phyloP scores from a whole-genome alignment of 1,140 invertebrate genomes.

The Hylyphantes graminicola region DNA sequence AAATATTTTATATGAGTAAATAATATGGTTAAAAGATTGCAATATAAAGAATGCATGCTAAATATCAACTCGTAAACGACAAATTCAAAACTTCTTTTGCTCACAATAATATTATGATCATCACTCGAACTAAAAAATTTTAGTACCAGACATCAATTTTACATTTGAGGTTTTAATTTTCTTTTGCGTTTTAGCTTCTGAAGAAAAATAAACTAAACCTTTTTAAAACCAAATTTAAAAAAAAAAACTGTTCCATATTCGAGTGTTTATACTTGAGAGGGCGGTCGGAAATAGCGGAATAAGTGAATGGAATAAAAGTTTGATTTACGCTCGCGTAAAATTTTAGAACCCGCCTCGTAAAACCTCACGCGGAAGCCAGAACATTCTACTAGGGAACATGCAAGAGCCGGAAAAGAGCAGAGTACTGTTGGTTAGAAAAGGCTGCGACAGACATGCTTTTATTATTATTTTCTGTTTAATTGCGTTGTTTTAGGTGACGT shows the following conservation, averaged over 20 bases:
- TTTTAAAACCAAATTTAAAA: too few relatives aligned
- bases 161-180: slow-evolving; percentile 50
- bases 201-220: not conserved
- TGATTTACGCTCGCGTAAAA: slow-evolving; percentile 53
- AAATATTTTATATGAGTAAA: too few relatives aligned
- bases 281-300: slow-evolving; percentile 13
- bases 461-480: too few relatives aligned
- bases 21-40: too few relatives aligned
- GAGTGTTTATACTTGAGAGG: not conserved
- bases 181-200: slow-evolving; percentile 32
- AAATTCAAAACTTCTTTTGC: too few relatives aligned
- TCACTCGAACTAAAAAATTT: slow-evolving; percentile 47
- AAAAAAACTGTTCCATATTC: slow-evolving; percentile 18
- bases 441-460: too few relatives aligned
- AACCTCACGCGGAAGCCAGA: slow-evolving; percentile 11
- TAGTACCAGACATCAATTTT: slow-evolving; percentile 42
- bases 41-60: too few relatives aligned
- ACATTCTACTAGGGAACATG: not conserved
- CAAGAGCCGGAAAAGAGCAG: too few relatives aligned
- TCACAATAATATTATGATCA: not conserved
- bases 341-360: slow-evolving; percentile 45
- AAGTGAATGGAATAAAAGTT: slow-evolving; percentile 53
- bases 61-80: too few relatives aligned
- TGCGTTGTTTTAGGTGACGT: too few relatives aligned
- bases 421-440: too few relatives aligned